Evolutionary conservation across 2,797 vertebrate species (phyloP).

Genomic region (Psittacula echo): DNA sequence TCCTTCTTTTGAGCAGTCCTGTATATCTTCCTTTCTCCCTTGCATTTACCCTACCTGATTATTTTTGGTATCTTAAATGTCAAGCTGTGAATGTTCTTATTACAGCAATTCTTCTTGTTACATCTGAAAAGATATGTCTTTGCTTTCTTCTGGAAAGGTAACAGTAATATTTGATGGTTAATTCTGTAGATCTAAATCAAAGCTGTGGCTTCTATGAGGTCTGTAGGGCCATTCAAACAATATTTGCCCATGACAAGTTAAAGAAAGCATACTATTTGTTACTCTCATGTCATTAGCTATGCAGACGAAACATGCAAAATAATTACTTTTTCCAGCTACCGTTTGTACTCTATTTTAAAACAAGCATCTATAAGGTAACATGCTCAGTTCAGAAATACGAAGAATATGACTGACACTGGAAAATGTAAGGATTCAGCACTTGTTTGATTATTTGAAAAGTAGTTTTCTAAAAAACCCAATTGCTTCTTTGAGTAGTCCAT

Average conservation of each 20-base stretch:
- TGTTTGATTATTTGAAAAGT: conserved; percentile 51
- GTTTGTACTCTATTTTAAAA: conserved; percentile 23
- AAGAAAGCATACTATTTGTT: background rate
- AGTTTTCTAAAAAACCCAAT: conserved; percentile 57
- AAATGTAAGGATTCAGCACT: conserved; percentile 46
- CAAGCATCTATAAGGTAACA: background rate
- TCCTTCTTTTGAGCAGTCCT: background rate
- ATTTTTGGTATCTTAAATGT: background rate
- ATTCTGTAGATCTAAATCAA: background rate
- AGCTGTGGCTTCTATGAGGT: background rate
- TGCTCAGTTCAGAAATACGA: conserved; percentile 8
- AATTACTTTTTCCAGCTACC: background rate
- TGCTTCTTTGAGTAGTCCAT: conserved; percentile 36
- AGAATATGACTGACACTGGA: background rate
- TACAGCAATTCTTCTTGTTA: background rate
- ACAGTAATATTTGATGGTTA: rapidly evolving
- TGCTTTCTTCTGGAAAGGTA: background rate
- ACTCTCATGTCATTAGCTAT: background rate
- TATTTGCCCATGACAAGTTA: background rate
- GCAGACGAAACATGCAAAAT: conserved; percentile 16
- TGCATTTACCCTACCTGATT: background rate
- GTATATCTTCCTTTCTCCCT: background rate
- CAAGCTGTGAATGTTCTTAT: background rate
- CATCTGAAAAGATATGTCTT: background rate
- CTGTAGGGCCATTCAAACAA: background rate